Evolutionary conservation across 1,140 invertebrate species (phyloP).

Genomic region (Magallana ariakensis): DNA sequence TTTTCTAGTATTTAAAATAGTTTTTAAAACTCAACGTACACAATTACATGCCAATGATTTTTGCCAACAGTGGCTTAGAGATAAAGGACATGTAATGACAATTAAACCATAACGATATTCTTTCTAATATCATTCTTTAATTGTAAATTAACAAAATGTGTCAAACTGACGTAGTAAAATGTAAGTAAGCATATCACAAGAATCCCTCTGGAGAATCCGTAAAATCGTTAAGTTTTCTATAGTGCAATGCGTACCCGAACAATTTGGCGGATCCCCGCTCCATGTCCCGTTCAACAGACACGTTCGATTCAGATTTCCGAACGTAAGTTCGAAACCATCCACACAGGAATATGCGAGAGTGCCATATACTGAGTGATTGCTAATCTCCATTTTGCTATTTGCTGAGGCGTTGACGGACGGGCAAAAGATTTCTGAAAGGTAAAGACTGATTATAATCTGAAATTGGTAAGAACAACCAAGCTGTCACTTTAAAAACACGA

Average conservation of each 20-base stretch:
- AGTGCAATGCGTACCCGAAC: background rate
- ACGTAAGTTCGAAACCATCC: background rate
- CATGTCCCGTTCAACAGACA: background rate
- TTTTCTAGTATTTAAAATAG: no score
- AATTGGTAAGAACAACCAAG: background rate
- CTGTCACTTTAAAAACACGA: background rate
- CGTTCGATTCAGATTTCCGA: background rate
- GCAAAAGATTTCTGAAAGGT: background rate
- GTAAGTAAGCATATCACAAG: no score
- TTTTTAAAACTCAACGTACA: no score
- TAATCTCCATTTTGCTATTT: background rate
- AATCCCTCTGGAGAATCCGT: no score
- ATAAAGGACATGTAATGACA: no score
- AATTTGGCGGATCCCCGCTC: background rate
- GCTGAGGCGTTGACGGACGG: background rate
- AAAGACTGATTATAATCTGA: background rate
- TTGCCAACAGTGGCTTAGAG: no score
- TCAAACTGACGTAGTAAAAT: no score
- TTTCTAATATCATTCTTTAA: no score
- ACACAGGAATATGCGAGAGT: background rate
- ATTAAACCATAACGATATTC: no score
- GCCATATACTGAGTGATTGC: background rate
- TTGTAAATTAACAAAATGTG: no score
- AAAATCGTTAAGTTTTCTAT: no score
- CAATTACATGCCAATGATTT: no score